phyloP scores from a whole-genome alignment of 2,113 vertebrate genomes.

The Rhombomys opimus region DNA sequence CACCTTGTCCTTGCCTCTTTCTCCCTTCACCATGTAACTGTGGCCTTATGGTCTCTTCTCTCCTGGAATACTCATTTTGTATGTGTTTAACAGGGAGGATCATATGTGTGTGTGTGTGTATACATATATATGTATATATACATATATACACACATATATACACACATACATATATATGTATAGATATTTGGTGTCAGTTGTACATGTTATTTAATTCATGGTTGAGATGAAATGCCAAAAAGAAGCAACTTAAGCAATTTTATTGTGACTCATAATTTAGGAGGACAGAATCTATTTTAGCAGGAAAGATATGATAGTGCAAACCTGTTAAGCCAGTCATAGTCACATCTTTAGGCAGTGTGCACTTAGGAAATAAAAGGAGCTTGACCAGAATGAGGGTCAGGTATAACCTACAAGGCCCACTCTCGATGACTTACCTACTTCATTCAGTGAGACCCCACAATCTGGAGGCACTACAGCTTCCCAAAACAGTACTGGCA shows the following conservation, averaged over 20 bases:
- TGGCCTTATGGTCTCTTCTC: neutral
- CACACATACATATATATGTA: neutral
- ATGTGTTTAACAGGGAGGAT: too few relatives aligned
- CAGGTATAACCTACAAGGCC: neutral
- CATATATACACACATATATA: neutral
- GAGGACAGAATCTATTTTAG: neutral
- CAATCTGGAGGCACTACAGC: neutral
- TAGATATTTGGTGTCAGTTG: neutral
- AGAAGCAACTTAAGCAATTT: neutral
- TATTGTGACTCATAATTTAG: neutral
- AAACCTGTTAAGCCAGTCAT: neutral
- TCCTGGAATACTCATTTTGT: neutral
- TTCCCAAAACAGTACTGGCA: neutral
- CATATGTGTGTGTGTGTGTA: neutral
- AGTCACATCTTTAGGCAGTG: neutral
- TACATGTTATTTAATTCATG: neutral
- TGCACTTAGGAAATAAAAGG: neutral
- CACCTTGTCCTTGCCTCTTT: neutral
- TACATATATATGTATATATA: neutral
- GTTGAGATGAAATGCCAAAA: neutral
- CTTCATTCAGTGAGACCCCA: neutral
- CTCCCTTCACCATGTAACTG: neutral
- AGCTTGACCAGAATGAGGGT: too few relatives aligned
- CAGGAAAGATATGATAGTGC: neutral
- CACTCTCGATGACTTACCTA: neutral